A percentile compares a stretch with the other conserved stretches of the same genome.
These are phyloP conservation scores for Ophioderma brevispina DNA, from an alignment of 35 echinoderm and acorn worm genomes.

Conservation along the genomic window DNA sequence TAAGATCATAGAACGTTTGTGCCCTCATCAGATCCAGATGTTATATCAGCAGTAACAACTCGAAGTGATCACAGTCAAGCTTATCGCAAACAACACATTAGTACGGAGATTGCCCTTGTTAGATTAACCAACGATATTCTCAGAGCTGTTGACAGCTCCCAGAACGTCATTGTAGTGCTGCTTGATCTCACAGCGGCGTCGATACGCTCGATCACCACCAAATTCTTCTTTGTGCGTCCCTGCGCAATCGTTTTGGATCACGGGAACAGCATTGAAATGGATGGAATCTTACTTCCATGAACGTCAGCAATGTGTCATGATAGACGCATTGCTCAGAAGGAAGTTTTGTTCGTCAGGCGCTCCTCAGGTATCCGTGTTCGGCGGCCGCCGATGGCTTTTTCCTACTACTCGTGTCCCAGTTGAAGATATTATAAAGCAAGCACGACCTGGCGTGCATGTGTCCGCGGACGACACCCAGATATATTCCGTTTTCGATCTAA, in stretches of 20 bases:
- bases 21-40: conserved; percentile 3
- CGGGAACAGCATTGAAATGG: background rate
- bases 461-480: too few relatives aligned
- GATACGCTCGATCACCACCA: conserved; percentile 13
- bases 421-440: too few relatives aligned
- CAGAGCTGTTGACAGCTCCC: background rate
- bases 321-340: background rate
- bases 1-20: conserved; percentile 45
- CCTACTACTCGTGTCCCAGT: too few relatives aligned
- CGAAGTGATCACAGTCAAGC: conserved; percentile 33
- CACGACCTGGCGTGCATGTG: too few relatives aligned
- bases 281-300: background rate
- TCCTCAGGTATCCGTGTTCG: too few relatives aligned
- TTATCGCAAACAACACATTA: conserved; percentile 23
- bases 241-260: conserved; percentile 22
- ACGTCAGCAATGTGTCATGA: background rate
- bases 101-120: conserved; percentile 31
- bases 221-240: background rate
- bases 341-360: too few relatives aligned
- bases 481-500: too few relatives aligned
- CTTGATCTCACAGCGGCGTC: conserved; percentile 21
- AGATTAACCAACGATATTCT: background rate
- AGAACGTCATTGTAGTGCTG: background rate
- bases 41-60: conserved; percentile 9
- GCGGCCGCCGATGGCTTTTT: too few relatives aligned